Percentiles rank a stretch among this genome's conserved stretches.
Conservation (phyloP, 2,797 vertebrate species). For the Micrastur ruficollis region DNA sequence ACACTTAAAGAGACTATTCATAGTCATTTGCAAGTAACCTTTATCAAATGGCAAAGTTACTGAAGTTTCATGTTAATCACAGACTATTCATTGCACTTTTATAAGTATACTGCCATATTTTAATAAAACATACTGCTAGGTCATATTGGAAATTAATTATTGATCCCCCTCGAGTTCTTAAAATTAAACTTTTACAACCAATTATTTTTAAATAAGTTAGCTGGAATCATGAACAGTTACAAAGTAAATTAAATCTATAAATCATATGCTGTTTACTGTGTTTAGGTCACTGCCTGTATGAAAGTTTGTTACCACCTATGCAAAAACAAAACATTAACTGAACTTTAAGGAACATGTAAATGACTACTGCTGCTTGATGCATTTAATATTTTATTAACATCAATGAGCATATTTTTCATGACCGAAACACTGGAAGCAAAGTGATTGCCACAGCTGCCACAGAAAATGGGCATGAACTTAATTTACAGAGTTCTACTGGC, state of each 20-base stretch:
- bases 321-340: background rate
- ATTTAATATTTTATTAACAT: conserved; percentile 22
- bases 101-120: background rate
- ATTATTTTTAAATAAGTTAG: conserved; percentile 8
- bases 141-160: conserved; percentile 45
- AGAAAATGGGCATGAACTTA: background rate
- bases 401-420: background rate
- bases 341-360: background rate
- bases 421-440: background rate
- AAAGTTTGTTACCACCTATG: background rate
- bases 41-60: background rate
- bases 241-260: conserved; percentile 40
- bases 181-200: conserved; percentile 45
- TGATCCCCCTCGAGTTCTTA: background rate
- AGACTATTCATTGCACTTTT: background rate
- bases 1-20: background rate
- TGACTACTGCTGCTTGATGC: background rate
- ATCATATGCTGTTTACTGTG: background rate
- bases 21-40: background rate
- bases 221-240: background rate
- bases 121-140: background rate
- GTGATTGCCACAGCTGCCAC: background rate
- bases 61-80: background rate
- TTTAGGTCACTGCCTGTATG: background rate
- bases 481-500: background rate